A percentile compares a stretch with the other conserved stretches of the same genome.
Conservation (phyloP, 2,113 vertebrate genomes). For the Ictalurus punctatus region DNA sequence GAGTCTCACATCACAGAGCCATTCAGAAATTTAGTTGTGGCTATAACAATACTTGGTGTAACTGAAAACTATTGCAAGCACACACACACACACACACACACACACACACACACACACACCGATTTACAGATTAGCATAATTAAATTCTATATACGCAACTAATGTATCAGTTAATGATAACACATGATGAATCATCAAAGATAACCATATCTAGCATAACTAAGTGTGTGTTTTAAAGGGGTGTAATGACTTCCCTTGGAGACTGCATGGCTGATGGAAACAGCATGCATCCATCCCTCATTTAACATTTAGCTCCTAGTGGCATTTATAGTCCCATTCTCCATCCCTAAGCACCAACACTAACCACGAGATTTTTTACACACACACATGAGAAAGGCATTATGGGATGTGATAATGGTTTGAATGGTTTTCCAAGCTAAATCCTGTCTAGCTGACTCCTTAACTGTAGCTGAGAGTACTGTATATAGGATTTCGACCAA, state of each 20-base stretch:
- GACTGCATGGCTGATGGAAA: constrained; percentile 9
- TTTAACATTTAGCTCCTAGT: neutral
- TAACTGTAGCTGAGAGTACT: neutral
- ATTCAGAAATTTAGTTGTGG: neutral
- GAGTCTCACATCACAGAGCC: neutral
- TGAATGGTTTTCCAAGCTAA: neutral
- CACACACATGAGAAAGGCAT: constrained; percentile 12
- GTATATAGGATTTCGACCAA: neutral
- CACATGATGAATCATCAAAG: no score
- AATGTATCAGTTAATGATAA: neutral
- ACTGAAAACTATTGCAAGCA: neutral
- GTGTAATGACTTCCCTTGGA: neutral
- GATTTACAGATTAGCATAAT: neutral
- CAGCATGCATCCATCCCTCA: constrained; percentile 1
- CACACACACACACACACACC: neutral
- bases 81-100: constrained; percentile 20
- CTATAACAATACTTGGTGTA: neutral
- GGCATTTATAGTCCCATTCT: constrained; percentile 21
- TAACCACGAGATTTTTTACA: neutral
- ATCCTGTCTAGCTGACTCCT: neutral
- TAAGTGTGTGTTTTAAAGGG: constrained; percentile 19
- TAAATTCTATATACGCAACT: neutral
- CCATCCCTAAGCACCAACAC: neutral
- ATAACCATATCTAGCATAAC: constrained; percentile 1
- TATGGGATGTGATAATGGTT: neutral